Evolutionary conservation across 2,113 vertebrate genomes (phyloP).

Genomic region (Acanthochromis polyacanthus): DNA sequence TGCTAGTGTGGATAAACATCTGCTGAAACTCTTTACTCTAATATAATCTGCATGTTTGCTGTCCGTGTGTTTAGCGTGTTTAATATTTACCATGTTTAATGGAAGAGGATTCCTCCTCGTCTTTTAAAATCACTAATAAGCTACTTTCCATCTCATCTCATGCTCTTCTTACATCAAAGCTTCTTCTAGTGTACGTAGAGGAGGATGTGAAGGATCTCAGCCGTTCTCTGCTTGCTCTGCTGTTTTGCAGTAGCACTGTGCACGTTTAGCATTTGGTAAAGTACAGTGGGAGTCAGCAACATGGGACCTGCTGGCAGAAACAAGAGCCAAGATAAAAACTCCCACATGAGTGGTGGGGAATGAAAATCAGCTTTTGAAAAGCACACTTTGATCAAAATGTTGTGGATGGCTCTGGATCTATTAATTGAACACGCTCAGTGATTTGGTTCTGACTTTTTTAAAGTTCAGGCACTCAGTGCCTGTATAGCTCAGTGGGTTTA

Average conservation of each 20-base stretch:
- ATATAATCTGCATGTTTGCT: no score
- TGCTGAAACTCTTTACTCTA: no score
- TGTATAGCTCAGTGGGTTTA: no score
- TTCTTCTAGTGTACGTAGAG: not conserved
- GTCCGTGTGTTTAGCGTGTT: no score
- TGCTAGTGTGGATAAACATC: no score
- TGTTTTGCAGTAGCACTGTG: constrained; percentile 5
- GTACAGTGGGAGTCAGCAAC: constrained; percentile 32
- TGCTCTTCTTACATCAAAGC: not conserved
- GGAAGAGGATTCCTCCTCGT: no score
- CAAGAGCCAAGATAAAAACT: constrained; percentile 20
- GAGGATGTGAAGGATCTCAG: not conserved
- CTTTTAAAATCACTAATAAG: no score
- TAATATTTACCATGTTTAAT: no score
- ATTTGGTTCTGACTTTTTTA: no score
- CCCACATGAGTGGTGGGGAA: constrained; percentile 37
- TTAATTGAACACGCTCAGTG: no score
- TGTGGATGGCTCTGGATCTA: no score
- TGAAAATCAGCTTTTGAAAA: constrained; percentile 24
- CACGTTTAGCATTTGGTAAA: constrained; percentile 29
- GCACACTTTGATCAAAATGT: constrained; percentile 36
- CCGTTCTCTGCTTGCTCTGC: not conserved
- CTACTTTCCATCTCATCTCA: not conserved
- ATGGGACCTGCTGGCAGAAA: constrained; percentile 30
- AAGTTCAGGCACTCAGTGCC: no score